Percentiles rank a stretch among this genome's conserved stretches.
phyloP scores from a whole-genome alignment of 2,113 vertebrate species.

The Montifringilla adamsi region DNA sequence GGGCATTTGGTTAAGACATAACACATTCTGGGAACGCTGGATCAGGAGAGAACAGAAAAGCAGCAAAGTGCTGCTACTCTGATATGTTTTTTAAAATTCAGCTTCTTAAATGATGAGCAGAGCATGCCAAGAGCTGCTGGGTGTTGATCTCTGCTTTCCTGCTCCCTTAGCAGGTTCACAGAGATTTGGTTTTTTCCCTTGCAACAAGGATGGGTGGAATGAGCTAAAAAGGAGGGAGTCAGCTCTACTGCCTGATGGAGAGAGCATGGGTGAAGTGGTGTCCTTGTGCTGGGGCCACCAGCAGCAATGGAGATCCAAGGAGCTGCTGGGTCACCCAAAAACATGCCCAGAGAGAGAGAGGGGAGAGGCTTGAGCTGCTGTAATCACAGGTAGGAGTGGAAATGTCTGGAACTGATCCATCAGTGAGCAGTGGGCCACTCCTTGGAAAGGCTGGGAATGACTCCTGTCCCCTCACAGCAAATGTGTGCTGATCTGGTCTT shows the following conservation, averaged over 20 bases:
- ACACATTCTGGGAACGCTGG: background rate
- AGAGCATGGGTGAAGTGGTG: background rate
- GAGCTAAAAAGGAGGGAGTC: background rate
- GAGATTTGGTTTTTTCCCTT: background rate
- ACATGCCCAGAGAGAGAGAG: background rate
- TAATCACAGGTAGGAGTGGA: conserved; percentile 5
- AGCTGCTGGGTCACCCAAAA: background rate
- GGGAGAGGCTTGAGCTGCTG: background rate
- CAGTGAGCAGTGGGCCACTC: background rate
- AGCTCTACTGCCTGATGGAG: background rate
- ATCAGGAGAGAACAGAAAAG: background rate
- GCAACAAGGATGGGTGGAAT: background rate
- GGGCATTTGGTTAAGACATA: background rate
- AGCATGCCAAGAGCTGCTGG: background rate
- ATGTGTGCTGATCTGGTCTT: background rate
- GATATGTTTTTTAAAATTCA: background rate
- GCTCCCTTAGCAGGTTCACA: background rate
- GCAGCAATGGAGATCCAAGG: background rate
- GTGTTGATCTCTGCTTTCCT: background rate
- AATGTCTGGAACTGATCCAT: background rate
- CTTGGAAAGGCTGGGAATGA: background rate
- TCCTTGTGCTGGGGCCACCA: background rate
- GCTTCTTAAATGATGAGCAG: background rate
- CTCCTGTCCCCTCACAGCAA: background rate
- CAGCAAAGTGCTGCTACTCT: background rate